Base-by-base conservation (phyloP, 2,888 invertebrate species). In the Slavum lentiscoides region DNA sequence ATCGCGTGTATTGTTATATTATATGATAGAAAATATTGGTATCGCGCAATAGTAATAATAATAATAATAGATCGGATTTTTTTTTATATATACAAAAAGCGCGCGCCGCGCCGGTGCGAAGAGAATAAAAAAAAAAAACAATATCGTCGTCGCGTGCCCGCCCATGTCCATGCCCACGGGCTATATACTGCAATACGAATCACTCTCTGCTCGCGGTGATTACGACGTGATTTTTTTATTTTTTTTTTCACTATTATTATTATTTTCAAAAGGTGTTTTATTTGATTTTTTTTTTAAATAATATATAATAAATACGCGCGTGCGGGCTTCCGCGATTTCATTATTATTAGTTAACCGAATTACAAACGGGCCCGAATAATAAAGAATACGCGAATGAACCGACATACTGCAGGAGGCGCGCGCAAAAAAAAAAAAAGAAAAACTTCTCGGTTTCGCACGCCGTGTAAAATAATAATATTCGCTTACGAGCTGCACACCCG, bases 261-360 rank as follows among this genome's bases (percentile, higher is more conserved):
- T 19, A 1, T 64, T 62, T 74, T 43, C 68, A 61, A 77, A 61
- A 77, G 76, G 76, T 77, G 69, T 69, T 69, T 59, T 30, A 30
- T 43, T 68, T 61, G 49, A 49, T 68, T 68, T 43, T 76, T 76
- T 69, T 76, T 59, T 30, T 4, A 4, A 30, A 30, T 30, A 30
- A 30, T 30, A 30, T 77, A 30, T 30, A 30, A 30, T 49, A 49
- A 61, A 49, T 23, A 61, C 37, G 62, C 49, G 73, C 62, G 76
- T 77, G 76, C 76, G 76, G 76, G 76, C 61, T 37, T 8, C 61
- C 53, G 43, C 43, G 76, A 69, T 77, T n/a, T n/a, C n/a, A n/a
- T n/a, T n/a, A n/a, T n/a, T n/a, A n/a, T n/a, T 77, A 62, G 76
- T 77, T 77, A 55, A 49, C 76, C 76, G 17, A 68, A 69, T 69